Evolutionary conservation across 2,113 vertebrate genomes (phyloP).

Genomic region (Sceloporus undulatus): DNA sequence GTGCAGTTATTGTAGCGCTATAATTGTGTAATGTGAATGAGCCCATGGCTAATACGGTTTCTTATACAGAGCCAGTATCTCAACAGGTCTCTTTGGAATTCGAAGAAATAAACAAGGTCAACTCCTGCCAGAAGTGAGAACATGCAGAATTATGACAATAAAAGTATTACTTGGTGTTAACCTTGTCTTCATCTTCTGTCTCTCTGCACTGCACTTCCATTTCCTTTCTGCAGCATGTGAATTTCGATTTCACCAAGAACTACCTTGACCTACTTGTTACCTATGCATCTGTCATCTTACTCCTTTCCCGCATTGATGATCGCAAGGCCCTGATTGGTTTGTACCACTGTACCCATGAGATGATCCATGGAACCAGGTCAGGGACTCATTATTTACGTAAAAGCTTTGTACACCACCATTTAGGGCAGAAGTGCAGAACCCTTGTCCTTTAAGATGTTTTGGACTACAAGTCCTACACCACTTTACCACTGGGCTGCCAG

Average conservation of each 20-base stretch:
- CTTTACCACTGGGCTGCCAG: no score
- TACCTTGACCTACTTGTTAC: constrained; percentile 94
- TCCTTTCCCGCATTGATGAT: constrained; percentile 91
- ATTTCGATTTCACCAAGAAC: constrained; percentile 91
- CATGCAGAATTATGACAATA: not conserved
- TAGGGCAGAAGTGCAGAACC: no score
- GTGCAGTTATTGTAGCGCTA: no score
- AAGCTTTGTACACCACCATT: no score
- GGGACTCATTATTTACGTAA: not conserved
- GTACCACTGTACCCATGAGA: constrained; percentile 92
- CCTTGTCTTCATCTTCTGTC: not conserved
- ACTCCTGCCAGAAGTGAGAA: not conserved
- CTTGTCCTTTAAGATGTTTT: not conserved
- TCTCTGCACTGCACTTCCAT: not conserved
- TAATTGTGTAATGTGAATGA: no score
- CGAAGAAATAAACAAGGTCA: not conserved
- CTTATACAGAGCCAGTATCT: no score
- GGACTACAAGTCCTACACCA: no score
- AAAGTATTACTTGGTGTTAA: not conserved
- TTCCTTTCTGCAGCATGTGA: constrained; percentile 80
- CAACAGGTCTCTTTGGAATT: not conserved
- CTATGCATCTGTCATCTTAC: constrained; percentile 89
- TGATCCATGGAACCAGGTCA: constrained; percentile 89
- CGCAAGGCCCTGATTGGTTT: constrained; percentile 88
- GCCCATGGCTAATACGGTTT: not conserved